Evolutionary conservation across 2,888 invertebrate genomes (phyloP).

Genomic region (Tridacna gigas): DNA sequence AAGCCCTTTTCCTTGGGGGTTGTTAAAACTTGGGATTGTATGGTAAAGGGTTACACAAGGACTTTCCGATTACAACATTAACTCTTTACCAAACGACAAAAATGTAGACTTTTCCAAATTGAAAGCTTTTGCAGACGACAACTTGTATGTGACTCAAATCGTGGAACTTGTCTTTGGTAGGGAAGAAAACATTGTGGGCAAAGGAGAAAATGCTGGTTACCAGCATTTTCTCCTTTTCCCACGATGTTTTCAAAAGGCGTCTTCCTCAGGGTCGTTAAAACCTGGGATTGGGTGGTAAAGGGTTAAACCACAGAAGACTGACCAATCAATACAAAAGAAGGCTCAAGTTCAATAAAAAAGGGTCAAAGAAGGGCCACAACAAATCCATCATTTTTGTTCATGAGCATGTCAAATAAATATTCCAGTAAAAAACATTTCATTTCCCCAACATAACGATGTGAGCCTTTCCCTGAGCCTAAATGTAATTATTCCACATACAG

Average conservation of each 20-base stretch:
- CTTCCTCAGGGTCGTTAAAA: background rate
- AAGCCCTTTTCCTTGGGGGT: background rate
- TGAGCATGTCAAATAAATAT: conserved; percentile 22
- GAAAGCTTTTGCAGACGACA: no score
- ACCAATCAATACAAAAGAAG: no score
- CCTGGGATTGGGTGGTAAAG: no score
- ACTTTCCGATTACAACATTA: no score
- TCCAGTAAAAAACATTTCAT: conserved; percentile 7
- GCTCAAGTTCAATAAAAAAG: background rate
- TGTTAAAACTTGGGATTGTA: no score
- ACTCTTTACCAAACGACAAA: no score
- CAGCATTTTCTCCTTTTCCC: background rate
- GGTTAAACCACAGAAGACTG: no score
- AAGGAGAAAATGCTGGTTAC: background rate
- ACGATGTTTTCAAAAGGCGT: background rate
- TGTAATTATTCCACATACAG: conserved; percentile 13
- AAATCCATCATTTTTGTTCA: conserved; percentile 5
- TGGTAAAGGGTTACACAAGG: no score
- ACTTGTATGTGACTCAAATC: no score
- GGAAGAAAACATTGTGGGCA: background rate
- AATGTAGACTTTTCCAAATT: no score
- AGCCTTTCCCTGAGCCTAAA: conserved; percentile 2
- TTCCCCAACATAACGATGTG: conserved; percentile 10
- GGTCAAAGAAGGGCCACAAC: background rate
- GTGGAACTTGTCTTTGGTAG: no score